Conservation (phyloP, 2,888 invertebrate genomes). For the Melanargia galathea region DNA sequence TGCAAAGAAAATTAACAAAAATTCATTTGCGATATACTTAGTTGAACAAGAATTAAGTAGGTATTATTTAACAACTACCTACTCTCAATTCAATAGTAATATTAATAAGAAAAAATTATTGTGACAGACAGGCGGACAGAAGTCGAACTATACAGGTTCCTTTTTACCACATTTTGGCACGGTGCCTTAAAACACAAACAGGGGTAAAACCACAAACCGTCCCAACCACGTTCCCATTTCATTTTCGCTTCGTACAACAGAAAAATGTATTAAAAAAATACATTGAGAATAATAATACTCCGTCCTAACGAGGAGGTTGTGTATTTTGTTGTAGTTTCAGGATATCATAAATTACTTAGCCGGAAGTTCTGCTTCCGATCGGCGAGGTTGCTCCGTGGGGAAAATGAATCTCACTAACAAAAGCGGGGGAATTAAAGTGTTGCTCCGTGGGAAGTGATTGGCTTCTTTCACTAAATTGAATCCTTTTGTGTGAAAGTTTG, state of each 20-base stretch:
- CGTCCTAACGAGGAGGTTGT: constrained; percentile 36
- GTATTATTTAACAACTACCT: too few relatives aligned
- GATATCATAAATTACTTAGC: constrained; percentile 48
- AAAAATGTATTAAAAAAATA: constrained; percentile 24
- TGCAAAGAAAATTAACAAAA: too few relatives aligned
- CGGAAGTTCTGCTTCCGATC: constrained; percentile 46
- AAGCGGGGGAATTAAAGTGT: constrained; percentile 39
- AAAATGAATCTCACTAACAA: constrained; percentile 45
- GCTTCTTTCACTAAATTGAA: constrained; percentile 30
- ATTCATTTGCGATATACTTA: too few relatives aligned
- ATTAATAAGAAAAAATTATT: too few relatives aligned
- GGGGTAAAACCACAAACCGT: not conserved
- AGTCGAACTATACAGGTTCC: too few relatives aligned
- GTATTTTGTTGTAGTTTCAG: constrained; percentile 45
- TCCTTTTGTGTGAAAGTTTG: constrained; percentile 4
- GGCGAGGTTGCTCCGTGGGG: constrained; percentile 41
- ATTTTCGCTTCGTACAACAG: constrained; percentile 5
- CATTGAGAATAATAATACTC: not conserved
- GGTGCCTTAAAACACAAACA: not conserved
- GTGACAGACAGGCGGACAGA: too few relatives aligned
- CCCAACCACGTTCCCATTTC: not conserved
- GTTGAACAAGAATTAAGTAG: too few relatives aligned
- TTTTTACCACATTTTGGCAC: too few relatives aligned
- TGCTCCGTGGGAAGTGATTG: constrained; percentile 35
- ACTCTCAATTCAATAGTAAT: too few relatives aligned